A percentile compares a stretch with the other conserved stretches of the same genome.
Evolutionary conservation across 1,140 invertebrate species (phyloP).

Genomic region (Berghia stephanieae): DNA sequence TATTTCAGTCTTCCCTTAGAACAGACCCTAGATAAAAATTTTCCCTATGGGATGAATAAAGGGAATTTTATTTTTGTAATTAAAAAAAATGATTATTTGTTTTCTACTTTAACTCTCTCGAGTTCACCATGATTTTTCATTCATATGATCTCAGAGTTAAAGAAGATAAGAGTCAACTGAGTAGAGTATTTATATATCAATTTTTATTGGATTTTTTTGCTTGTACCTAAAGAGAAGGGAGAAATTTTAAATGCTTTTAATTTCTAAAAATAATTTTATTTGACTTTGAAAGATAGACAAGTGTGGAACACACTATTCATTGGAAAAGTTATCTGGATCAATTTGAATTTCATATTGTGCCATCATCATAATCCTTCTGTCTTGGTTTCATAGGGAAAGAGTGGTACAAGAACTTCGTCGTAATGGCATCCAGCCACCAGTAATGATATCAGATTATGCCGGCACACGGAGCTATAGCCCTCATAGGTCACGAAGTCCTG

Average conservation of each 20-base stretch:
- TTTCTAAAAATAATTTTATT: background rate
- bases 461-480: slow-evolving; percentile 31
- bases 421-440: slow-evolving; percentile 54
- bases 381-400: slow-evolving; percentile 45
- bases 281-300: slow-evolving; percentile 30
- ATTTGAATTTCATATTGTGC: slow-evolving; percentile 11
- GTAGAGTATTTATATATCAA: too few species aligned
- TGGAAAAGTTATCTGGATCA: slow-evolving; percentile 9
- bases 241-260: slow-evolving; percentile 3
- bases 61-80: too few species aligned
- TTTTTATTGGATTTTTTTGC: too few species aligned
- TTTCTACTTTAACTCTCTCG: too few species aligned
- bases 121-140: too few species aligned
- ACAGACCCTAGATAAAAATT: too few species aligned
- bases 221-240: too few species aligned
- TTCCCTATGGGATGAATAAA: too few species aligned
- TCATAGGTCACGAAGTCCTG: slow-evolving; percentile 48
- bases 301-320: slow-evolving; percentile 11
- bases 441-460: slow-evolving; percentile 56
- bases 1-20: too few species aligned
- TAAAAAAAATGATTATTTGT: too few species aligned
- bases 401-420: slow-evolving; percentile 59
- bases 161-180: too few species aligned
- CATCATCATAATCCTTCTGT: background rate
- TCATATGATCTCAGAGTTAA: too few species aligned